Evolutionary conservation across 2,797 vertebrate genomes (phyloP).

Genomic region (Ficedula albicollis): DNA sequence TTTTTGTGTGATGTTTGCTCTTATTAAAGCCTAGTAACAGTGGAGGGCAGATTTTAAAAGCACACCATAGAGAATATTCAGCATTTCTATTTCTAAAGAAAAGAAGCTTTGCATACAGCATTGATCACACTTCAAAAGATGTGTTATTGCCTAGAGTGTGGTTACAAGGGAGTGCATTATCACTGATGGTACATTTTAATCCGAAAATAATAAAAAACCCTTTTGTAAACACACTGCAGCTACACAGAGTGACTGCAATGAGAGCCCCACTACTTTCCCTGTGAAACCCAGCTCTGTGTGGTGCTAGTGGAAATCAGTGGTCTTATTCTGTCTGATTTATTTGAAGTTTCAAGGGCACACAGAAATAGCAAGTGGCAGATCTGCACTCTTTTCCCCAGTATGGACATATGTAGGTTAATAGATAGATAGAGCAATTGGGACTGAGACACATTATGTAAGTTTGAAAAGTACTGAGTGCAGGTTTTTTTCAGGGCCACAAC

Average conservation of each 20-base stretch:
- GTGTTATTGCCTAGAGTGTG: conserved; percentile 21
- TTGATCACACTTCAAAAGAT: conserved; percentile 48
- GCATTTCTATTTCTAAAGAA: conserved; percentile 44
- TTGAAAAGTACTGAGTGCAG: background rate
- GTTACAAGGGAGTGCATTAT: conserved; percentile 33
- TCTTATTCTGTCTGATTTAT: conserved; percentile 23
- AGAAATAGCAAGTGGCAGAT: conserved; percentile 38
- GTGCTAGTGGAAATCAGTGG: background rate
- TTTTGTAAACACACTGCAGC: background rate
- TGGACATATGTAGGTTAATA: conserved; percentile 34
- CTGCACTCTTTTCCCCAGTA: background rate
- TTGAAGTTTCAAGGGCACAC: conserved; percentile 38
- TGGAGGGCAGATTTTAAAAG: conserved; percentile 59
- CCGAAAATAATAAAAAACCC: background rate
- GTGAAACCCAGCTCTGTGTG: background rate
- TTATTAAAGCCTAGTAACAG: conserved; percentile 66
- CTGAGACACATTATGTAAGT: background rate
- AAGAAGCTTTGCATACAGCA: conserved; percentile 41
- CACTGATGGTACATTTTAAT: conserved; percentile 35
- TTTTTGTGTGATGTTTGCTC: conserved; percentile 66
- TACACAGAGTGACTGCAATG: background rate
- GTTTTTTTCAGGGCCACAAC: background rate
- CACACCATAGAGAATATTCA: conserved; percentile 47
- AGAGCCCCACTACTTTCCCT: background rate
- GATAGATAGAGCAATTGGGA: conserved; percentile 21